Percentiles rank a stretch among this genome's conserved stretches.
These are phyloP conservation scores for Thomomys bottae DNA, from an alignment of 2,113 vertebrate genomes.

Conservation along the genomic window DNA sequence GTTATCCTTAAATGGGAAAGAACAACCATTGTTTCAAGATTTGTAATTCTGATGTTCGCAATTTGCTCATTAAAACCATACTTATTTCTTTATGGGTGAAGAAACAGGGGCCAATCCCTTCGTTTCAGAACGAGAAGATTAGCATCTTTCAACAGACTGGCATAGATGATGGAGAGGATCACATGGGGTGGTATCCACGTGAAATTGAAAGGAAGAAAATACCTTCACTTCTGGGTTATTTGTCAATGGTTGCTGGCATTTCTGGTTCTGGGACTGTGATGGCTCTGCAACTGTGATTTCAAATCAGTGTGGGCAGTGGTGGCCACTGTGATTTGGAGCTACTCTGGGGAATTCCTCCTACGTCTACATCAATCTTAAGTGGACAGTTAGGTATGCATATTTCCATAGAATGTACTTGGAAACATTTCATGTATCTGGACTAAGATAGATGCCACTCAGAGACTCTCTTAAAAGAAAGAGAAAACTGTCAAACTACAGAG, in stretches of 20 bases:
- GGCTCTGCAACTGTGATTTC: background rate
- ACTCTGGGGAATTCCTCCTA: background rate
- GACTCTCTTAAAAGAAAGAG: background rate
- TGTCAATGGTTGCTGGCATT: background rate
- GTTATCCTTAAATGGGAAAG: background rate
- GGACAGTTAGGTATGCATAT: background rate
- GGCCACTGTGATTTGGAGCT: background rate
- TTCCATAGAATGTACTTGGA: background rate
- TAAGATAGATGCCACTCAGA: background rate
- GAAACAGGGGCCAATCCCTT: background rate
- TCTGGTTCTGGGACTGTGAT: background rate
- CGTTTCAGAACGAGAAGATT: conserved; percentile 43
- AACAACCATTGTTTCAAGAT: background rate
- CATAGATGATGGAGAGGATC: background rate
- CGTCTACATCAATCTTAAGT: background rate
- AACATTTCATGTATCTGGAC: background rate
- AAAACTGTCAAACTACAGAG: background rate
- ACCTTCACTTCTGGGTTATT: background rate
- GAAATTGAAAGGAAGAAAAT: background rate
- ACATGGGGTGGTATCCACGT: background rate
- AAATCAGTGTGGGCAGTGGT: background rate
- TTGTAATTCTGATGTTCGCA: background rate
- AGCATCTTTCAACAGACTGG: background rate
- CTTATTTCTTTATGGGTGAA: background rate
- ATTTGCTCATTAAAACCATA: background rate